phyloP scores from a whole-genome alignment of 2,113 vertebrate species.

The Plectropomus leopardus region DNA sequence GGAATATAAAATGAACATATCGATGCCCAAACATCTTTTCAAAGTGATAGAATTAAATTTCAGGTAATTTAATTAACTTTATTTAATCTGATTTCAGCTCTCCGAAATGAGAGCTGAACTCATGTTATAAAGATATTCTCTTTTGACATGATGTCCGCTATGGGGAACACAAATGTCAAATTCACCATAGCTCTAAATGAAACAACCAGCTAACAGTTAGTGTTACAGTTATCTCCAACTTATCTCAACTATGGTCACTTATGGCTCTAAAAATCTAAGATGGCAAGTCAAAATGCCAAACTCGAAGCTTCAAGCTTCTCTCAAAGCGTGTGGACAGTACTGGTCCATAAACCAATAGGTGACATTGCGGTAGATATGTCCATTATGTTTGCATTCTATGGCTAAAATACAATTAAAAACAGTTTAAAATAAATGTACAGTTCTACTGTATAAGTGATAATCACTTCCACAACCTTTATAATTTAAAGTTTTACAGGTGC shows the following conservation, averaged over 20 bases:
- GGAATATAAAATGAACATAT: background rate
- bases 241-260: too few species aligned
- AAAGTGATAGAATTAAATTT: constrained; percentile 5
- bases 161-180: constrained; percentile 17
- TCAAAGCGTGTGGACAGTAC: too few species aligned
- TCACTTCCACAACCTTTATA: background rate
- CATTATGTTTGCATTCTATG: too few species aligned
- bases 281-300: too few species aligned
- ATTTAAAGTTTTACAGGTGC: background rate
- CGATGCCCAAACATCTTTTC: background rate
- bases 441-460: background rate
- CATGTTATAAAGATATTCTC: background rate
- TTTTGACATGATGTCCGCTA: background rate
- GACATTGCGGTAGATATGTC: too few species aligned
- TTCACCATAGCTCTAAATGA: constrained; percentile 16
- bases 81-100: background rate
- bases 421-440: background rate
- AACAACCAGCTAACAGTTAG: too few species aligned
- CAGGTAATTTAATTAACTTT: constrained; percentile 20
- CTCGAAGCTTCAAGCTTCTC: too few species aligned
- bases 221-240: too few species aligned
- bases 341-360: too few species aligned
- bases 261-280: too few species aligned
- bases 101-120: constrained; percentile 15
- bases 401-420: background rate